These are phyloP conservation scores for Heterocephalus glaber DNA, from an alignment of 2,113 vertebrate species.

Conservation along the genomic window DNA sequence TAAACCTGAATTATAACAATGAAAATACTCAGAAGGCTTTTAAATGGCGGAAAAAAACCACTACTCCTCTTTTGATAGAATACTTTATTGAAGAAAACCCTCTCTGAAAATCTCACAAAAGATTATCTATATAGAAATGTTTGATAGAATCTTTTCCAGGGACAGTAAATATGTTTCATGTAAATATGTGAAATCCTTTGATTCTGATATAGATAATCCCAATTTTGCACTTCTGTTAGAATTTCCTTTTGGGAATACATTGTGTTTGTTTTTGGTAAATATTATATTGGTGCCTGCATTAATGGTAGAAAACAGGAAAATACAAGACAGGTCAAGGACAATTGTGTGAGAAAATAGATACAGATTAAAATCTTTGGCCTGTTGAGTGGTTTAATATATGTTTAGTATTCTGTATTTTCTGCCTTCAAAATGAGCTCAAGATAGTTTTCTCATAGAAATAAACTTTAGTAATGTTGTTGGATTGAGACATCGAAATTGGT, in stretches of 20 bases:
- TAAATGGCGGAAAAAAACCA: not conserved
- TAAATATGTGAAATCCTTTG: slow-evolving; percentile 29
- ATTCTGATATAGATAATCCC: not conserved
- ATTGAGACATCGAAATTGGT: not conserved
- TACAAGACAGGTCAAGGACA: not conserved
- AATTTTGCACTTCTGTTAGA: not conserved
- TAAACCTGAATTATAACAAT: not conserved
- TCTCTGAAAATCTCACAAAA: not conserved
- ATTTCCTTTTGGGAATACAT: not conserved
- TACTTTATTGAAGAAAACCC: slow-evolving; percentile 18
- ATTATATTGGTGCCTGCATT: not conserved
- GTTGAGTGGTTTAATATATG: not conserved
- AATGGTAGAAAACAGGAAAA: slow-evolving; percentile 19
- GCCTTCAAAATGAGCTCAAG: not conserved
- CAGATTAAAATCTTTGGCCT: not conserved
- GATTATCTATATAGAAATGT: slow-evolving; percentile 1
- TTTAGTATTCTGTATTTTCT: slow-evolving; percentile 29
- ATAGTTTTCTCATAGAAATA: slow-evolving; percentile 22
- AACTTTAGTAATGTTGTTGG: not conserved
- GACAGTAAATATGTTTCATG: not conserved
- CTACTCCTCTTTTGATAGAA: not conserved
- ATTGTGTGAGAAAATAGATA: not conserved
- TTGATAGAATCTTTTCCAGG: not conserved
- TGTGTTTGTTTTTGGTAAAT: slow-evolving; percentile 31
- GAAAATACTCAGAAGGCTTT: slow-evolving; percentile 33